Evolutionary conservation across 2,797 vertebrate species (phyloP), one percentile per base, ranked within the genome.

Genomic region (Cirrhinus mrigala): DNA sequence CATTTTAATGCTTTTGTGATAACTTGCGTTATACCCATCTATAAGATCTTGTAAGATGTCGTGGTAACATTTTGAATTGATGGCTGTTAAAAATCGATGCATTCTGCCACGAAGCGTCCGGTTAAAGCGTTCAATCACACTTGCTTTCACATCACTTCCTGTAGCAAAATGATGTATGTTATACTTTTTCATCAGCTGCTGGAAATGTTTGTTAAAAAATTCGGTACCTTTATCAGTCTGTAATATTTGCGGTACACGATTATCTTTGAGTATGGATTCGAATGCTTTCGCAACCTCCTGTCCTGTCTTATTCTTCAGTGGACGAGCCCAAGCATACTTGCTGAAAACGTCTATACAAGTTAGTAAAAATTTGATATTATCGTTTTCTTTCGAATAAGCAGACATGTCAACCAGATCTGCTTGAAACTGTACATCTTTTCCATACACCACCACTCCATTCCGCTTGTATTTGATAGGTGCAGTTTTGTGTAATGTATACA

Each of bases 1-100:
- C 77, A 81, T 81, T 12, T 54, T 56, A 11, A 87, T 75, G 18
- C 56, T 80, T 11, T 8, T 68, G 18, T 81, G 82, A 56, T 68
- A 81, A 8, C 44, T 66, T 0, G 54, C 37, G 15, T 84, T 80
- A 22, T 87, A 87, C 0, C 62, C 29, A 9, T 60, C 22, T 10
- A 68, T 46, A 14, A 69, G 15, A 20, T 69, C 33, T 37, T 40
- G 29, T 22, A 69, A 40, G 1, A 70, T 22, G 9, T 22, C 18
- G 1, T 1, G 18, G 11, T 87, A 84, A 14, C 18, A 15, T 1
- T 75, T 73, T 20, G 70, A 78, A 66, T 77, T 82, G 6, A 73
- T 2, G 15, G 79, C 58, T 22, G 83, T 84, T 48, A 82, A n/a
- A 85, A 78, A 87, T 1, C 83, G 2, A 44, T 64, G 62, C 73